Percentiles rank a stretch among this genome's conserved stretches.
phyloP scores from a whole-genome alignment of 1,140 invertebrate species.

The Latrodectus geometricus region DNA sequence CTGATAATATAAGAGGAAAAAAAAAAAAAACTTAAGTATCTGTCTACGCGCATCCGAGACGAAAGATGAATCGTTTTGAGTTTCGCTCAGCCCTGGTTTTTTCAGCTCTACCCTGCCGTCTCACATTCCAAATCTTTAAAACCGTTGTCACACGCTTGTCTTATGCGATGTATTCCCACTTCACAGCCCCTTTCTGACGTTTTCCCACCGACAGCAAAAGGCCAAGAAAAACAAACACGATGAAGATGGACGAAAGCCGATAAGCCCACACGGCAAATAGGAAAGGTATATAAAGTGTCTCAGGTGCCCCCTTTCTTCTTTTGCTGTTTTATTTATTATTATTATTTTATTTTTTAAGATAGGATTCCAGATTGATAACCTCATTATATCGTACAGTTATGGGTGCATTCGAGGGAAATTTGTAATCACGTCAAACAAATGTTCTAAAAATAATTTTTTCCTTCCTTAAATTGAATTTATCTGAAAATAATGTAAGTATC shows the following conservation, averaged over 20 bases:
- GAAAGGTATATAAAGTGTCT: too few species aligned
- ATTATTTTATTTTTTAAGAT: too few species aligned
- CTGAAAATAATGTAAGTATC: too few species aligned
- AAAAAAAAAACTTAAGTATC: neutral
- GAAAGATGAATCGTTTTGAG: neutral
- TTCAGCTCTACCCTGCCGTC: neutral
- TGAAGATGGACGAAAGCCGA: neutral
- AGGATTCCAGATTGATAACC: too few species aligned
- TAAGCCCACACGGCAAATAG: neutral
- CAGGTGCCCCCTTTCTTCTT: too few species aligned
- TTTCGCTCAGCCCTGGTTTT: neutral
- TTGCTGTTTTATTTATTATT: too few species aligned
- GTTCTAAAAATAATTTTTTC: too few species aligned
- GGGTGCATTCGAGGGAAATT: too few species aligned
- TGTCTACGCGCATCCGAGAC: neutral
- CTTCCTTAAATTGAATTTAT: too few species aligned
- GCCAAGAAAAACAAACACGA: conserved; percentile 4
- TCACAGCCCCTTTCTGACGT: conserved; percentile 19
- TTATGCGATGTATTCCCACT: conserved; percentile 51
- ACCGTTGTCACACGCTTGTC: conserved; percentile 54
- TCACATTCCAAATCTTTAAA: conserved; percentile 25
- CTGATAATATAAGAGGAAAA: neutral
- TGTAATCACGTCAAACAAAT: too few species aligned
- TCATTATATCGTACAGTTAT: too few species aligned
- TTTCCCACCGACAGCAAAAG: conserved; percentile 15